These are phyloP conservation scores for Elgaria multicarinata DNA, from an alignment of 2,113 vertebrate genomes.

Conservation along the genomic window DNA sequence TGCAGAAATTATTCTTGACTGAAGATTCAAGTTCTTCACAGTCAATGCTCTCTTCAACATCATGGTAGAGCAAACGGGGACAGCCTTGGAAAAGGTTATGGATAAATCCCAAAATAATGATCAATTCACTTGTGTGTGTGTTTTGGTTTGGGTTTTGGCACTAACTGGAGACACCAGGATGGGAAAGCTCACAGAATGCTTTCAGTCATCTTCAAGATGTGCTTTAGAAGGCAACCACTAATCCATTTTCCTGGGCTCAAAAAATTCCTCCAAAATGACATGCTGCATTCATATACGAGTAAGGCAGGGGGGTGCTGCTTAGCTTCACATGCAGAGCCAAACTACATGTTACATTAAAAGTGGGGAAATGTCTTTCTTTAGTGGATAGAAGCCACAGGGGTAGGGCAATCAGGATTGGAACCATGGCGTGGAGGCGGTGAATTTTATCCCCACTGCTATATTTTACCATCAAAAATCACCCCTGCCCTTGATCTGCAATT, in stretches of 20 bases:
- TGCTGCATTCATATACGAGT: not conserved
- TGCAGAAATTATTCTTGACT: not conserved
- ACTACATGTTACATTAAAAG: not conserved
- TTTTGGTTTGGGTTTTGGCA: not conserved
- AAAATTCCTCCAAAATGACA: not conserved
- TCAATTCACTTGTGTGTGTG: not conserved
- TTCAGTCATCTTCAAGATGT: not conserved
- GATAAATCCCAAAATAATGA: not conserved
- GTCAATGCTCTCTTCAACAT: not conserved
- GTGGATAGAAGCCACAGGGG: not conserved
- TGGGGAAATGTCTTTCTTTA: not conserved
- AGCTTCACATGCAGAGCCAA: not conserved
- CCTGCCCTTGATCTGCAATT: not conserved
- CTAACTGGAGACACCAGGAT: not conserved
- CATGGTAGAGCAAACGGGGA: not conserved
- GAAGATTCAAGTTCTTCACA: not conserved
- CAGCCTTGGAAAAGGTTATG: not conserved
- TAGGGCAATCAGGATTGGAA: not conserved
- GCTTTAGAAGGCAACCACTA: not conserved
- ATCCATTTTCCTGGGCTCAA: not conserved
- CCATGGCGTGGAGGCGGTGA: not conserved
- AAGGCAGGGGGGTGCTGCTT: not conserved
- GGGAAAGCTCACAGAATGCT: not conserved
- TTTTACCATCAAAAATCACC: not conserved
- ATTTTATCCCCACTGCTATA: too few relatives aligned